Evolutionary conservation across 2,888 invertebrate genomes (phyloP).

Genomic region (Meliscaeva auricollis): DNA sequence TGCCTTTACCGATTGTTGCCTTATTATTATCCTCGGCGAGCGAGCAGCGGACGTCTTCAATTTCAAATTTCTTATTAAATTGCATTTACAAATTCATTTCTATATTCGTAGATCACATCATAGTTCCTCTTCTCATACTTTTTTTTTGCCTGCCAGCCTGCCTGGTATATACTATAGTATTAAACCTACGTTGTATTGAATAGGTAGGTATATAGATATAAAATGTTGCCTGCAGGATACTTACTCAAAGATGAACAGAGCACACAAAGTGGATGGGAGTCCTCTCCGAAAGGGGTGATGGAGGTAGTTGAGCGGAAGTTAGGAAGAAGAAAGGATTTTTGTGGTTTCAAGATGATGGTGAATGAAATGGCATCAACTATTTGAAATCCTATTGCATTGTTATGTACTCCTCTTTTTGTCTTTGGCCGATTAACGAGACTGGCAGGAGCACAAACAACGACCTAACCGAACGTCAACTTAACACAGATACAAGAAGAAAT

Average conservation of each 20-base stretch:
- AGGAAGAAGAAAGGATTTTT: conserved; percentile 35
- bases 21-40: conserved; percentile 12
- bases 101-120: conserved; percentile 34
- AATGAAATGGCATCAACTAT: conserved; percentile 53
- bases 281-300: not conserved
- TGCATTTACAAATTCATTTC: conserved; percentile 67
- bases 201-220: not conserved
- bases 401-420: conserved; percentile 44
- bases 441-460: conserved; percentile 47
- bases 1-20: conserved; percentile 30
- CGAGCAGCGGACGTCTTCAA: conserved; percentile 50
- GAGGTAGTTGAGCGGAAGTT: not conserved
- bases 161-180: no score
- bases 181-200: not conserved
- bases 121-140: conserved; percentile 8
- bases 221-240: conserved; percentile 31
- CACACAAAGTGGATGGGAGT: not conserved
- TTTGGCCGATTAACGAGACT: conserved; percentile 61
- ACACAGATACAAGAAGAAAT: conserved; percentile 23
- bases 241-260: conserved; percentile 8
- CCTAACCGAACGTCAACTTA: conserved; percentile 41
- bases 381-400: conserved; percentile 61
- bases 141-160: not conserved
- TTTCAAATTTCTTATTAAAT: conserved; percentile 66
- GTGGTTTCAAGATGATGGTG: conserved; percentile 50